Percentiles rank a stretch among this genome's conserved stretches.
Conservation (phyloP, 2,888 invertebrate genomes). For the Leptinotarsa juncta region DNA sequence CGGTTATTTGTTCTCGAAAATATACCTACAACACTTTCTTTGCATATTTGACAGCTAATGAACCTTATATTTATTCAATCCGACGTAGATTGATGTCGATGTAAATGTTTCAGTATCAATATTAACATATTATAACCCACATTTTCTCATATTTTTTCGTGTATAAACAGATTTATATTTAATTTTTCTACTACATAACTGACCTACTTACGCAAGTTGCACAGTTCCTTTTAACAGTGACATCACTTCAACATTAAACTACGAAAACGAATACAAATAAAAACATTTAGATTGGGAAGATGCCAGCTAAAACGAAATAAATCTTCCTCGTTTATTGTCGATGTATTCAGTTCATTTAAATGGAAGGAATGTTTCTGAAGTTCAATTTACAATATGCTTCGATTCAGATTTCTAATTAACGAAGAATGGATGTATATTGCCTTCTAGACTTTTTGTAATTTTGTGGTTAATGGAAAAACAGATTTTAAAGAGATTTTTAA, state of each 20-base stretch:
- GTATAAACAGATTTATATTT: slow-evolving; percentile 6
- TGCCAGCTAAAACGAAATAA: slow-evolving; percentile 21
- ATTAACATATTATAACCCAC: neutral
- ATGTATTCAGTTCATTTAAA: neutral
- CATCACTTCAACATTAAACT: slow-evolving; percentile 21
- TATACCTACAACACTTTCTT: too few species aligned
- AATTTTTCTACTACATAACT: slow-evolving; percentile 24
- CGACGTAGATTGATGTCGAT: too few species aligned
- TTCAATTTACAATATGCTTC: neutral
- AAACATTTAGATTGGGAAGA: slow-evolving; percentile 28
- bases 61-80: too few species aligned
- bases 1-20: too few species aligned
- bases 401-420: neutral
- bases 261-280: slow-evolving; percentile 22
- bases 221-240: slow-evolving; percentile 24
- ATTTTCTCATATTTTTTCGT: neutral
- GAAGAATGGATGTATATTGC: too few species aligned
- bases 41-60: too few species aligned
- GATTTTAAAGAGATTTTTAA: too few species aligned
- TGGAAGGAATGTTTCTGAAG: neutral
- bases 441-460: too few species aligned
- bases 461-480: too few species aligned
- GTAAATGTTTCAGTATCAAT: neutral
- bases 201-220: slow-evolving; percentile 29
- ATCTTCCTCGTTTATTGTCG: slow-evolving; percentile 2